phyloP scores from a whole-genome alignment of 2,113 vertebrate species.

The Mormyrus lacerda region DNA sequence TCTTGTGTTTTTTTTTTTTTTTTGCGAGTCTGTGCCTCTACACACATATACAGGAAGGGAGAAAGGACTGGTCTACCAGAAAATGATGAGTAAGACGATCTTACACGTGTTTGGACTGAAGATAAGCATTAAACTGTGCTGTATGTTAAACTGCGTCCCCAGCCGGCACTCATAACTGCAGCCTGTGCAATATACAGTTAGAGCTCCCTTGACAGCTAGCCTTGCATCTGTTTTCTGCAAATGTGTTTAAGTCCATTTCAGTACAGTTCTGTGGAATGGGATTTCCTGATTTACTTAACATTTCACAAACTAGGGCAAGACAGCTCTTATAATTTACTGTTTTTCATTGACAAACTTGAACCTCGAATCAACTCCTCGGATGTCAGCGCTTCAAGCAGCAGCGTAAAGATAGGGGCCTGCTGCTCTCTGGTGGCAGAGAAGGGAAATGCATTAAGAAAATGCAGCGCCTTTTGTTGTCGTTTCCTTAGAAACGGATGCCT shows the following conservation, averaged over 20 bases:
- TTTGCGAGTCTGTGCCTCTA: not conserved
- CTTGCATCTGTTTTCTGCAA: constrained; percentile 2
- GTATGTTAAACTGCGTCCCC: not conserved
- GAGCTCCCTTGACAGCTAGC: not conserved
- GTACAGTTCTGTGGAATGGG: not conserved
- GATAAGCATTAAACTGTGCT: not conserved
- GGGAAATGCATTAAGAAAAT: not conserved
- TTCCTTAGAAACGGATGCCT: constrained; percentile 39
- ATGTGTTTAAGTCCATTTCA: constrained; percentile 8
- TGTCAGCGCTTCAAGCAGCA: not conserved
- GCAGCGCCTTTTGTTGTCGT: constrained; percentile 29
- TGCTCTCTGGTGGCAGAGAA: constrained; percentile 49
- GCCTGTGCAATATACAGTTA: constrained; percentile 7
- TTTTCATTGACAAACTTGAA: not conserved
- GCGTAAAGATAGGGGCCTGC: constrained; percentile 35
- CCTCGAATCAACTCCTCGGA: not conserved
- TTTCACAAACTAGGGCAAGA: not conserved
- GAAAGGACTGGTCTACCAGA: not conserved
- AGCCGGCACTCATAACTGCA: constrained; percentile 1
- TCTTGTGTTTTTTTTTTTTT: not conserved
- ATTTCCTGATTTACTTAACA: not conserved
- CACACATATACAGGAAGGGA: not conserved
- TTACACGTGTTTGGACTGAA: not conserved
- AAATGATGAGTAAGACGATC: not conserved
- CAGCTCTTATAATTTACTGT: not conserved